Evolutionary conservation across 1,140 invertebrate genomes (phyloP).

Genomic region (Scaptomyza pallida): DNA sequence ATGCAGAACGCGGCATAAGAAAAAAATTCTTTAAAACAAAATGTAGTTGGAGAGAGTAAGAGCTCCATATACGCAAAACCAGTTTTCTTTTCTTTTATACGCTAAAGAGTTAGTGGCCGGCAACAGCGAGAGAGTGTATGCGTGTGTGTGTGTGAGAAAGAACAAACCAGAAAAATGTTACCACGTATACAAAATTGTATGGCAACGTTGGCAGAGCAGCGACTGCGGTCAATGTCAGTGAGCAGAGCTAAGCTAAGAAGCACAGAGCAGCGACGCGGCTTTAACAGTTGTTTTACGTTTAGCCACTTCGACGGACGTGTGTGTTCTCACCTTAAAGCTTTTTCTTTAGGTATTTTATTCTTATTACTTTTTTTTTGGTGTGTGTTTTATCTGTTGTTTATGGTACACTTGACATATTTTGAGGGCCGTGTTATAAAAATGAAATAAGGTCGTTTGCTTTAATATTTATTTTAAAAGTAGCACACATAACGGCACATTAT

Average conservation of each 20-base stretch:
- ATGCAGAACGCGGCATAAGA: constrained; percentile 15
- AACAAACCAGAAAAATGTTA: constrained; percentile 80
- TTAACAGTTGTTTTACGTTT: constrained; percentile 64
- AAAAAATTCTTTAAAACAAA: constrained; percentile 24
- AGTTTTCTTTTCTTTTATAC: constrained; percentile 46
- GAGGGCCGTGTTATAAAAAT: constrained; percentile 40
- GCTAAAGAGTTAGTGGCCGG: constrained; percentile 25
- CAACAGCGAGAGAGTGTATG: constrained; percentile 3
- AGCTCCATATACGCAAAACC: constrained; percentile 48
- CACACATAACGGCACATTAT: constrained; percentile 58
- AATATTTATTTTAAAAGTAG: constrained; percentile 53
- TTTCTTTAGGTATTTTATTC: constrained; percentile 1
- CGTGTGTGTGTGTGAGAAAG: constrained; percentile 27
- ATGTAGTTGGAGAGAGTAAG: constrained; percentile 12
- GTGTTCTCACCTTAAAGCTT: constrained; percentile 6
- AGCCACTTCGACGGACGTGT: constrained; percentile 56
- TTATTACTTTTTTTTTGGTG: constrained; percentile 10
- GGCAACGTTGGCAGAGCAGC: constrained; percentile 16
- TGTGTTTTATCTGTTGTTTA: constrained; percentile 8
- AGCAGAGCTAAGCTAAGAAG: constrained; percentile 13
- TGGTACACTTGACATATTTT: constrained; percentile 28
- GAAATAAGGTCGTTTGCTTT: constrained; percentile 14
- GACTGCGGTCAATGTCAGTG: constrained; percentile 65
- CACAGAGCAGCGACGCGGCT: constrained; percentile 6
- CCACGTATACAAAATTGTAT: constrained; percentile 72